Base-by-base conservation (phyloP, 2,888 invertebrate species). In the Pheosia gnoma region DNA sequence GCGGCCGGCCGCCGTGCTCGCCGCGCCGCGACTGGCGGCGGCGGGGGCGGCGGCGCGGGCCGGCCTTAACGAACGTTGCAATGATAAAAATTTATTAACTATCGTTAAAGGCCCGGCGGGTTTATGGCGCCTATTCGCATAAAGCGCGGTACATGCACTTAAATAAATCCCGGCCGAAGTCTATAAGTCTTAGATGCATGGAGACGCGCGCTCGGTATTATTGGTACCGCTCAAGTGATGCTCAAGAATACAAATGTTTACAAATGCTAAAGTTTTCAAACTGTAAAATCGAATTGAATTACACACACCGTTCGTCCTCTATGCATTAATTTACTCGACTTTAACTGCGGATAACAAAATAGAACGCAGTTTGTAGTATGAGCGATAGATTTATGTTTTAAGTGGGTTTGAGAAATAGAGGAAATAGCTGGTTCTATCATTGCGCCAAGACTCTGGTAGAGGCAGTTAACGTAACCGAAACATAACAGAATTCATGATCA, bases 131-230 rank as follows among this genome's bases (percentile, higher is more conserved):
- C 83, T 82, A 84, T 86, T 85, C 88, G 80, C 88, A 86, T 88
- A 90, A 87, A 89, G 82, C 82, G 68, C 81, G 72, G 81, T 81
- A 80, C 82, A 83, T 84, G 85, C 84, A 78, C 87, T 82, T 76
- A 85, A 88, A 88, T 89, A 88, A 91, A 89, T 88, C 82, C 82
- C 75, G 78, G 70, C 78, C 71, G 80, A 80, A 83, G 85, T 86
- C 83, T 88, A 94, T 94, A 94, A 94, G 94, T 94, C 94, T 95
- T 94, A 94, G 95, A 95, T 78, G 84, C 83, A 84, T 81, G 70
- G 74, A 73, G 74, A 76, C 70, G 72, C 67, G 79, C 72, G 71
- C 64, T 66, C 70, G 78, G 37, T 82, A 82, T 82, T 80, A 82
- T 81, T 76, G 71, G 74, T 80, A 67, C 71, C 71, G 71, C 77